A percentile compares a stretch with the other conserved stretches of the same genome.
Evolutionary conservation across 2,888 invertebrate genomes (phyloP).

Genomic region (Ornithoptera alexandrae): DNA sequence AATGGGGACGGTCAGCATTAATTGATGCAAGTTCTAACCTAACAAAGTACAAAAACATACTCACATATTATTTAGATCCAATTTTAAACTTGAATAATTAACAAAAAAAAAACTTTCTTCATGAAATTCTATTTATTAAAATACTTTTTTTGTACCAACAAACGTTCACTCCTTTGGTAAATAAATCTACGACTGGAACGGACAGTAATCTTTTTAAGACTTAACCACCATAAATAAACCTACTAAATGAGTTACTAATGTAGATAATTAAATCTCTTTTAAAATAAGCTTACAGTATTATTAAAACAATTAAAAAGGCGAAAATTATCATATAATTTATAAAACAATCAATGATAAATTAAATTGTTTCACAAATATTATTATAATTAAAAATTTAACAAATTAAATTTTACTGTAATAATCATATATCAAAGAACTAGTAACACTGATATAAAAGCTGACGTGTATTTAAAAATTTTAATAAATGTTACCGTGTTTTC

Average conservation of each 20-base stretch:
- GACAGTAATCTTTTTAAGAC: conserved; percentile 2
- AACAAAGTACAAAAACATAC: conserved; percentile 53
- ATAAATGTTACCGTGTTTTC: not conserved
- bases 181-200: conserved; percentile 24
- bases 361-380: not conserved
- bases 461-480: conserved; percentile 14
- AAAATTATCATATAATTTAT: not conserved
- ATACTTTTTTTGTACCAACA: conserved; percentile 13
- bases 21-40: conserved; percentile 74
- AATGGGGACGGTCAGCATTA: conserved; percentile 69
- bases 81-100: conserved; percentile 32
- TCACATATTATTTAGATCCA: conserved; percentile 51
- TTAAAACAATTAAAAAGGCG: not conserved
- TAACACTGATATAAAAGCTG: conserved; percentile 16
- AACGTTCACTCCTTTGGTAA: conserved; percentile 19
- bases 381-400: not conserved
- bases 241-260: conserved; percentile 6
- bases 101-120: conserved; percentile 2
- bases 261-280: not conserved
- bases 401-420: not conserved
- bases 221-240: not conserved
- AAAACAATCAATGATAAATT: not conserved
- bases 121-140: conserved; percentile 1
- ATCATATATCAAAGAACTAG: not conserved
- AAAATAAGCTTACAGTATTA: not conserved